These are phyloP conservation scores for Phaenicophaeus curvirostris DNA, from an alignment of 2,797 vertebrate species.

Conservation along the genomic window DNA sequence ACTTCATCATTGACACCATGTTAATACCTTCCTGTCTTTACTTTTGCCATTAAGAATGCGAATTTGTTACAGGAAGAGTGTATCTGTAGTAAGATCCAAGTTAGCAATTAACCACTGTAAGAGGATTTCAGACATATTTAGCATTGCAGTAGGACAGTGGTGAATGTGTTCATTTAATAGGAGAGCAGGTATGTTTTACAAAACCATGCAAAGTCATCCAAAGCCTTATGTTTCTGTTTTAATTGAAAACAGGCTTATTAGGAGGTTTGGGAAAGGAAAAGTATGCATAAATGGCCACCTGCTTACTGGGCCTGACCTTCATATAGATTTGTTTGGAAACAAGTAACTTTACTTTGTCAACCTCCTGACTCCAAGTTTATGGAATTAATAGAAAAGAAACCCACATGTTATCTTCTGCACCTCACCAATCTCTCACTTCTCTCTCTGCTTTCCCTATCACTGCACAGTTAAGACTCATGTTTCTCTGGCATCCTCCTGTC, in stretches of 20 bases:
- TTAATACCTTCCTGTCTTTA: neutral
- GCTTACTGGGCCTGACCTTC: neutral
- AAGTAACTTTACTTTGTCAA: neutral
- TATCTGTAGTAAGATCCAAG: neutral
- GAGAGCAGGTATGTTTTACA: neutral
- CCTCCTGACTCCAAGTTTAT: neutral
- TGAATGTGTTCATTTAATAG: neutral
- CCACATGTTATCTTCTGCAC: neutral
- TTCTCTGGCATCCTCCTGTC: neutral
- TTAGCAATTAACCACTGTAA: neutral
- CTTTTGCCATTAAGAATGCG: neutral
- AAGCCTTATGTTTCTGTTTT: neutral
- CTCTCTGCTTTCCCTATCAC: neutral
- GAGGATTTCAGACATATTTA: neutral
- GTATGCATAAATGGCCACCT: neutral
- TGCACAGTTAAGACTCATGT: neutral
- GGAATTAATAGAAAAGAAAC: neutral
- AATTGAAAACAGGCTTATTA: neutral
- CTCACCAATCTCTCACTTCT: neutral
- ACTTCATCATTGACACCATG: neutral
- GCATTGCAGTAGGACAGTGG: neutral
- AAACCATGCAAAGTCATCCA: neutral
- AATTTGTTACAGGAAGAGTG: neutral
- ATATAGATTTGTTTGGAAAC: neutral
- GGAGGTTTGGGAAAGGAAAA: neutral